Conservation (phyloP, 2,888 invertebrate species). For the Ceramica pisi region DNA sequence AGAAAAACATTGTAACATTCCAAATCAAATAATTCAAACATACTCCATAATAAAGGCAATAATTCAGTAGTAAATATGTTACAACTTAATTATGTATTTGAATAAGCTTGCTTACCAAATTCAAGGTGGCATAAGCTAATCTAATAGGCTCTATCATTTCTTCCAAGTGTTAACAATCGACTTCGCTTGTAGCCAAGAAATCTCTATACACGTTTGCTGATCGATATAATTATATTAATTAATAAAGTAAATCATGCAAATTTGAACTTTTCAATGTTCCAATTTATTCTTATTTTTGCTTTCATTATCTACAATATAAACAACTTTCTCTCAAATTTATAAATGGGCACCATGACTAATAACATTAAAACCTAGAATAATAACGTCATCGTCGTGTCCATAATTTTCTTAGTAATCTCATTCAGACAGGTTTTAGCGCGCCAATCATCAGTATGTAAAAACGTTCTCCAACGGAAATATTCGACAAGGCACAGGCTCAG, state of each 20-base stretch:
- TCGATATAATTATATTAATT: background rate
- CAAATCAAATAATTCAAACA: slow-evolving; percentile 7
- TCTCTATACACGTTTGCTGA: background rate
- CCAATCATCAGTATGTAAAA: slow-evolving; percentile 75
- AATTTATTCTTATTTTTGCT: slow-evolving; percentile 4
- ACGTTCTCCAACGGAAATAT: slow-evolving; percentile 83
- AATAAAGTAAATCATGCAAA: slow-evolving; percentile 4
- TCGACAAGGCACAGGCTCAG: slow-evolving; percentile 76
- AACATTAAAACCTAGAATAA: slow-evolving; percentile 64
- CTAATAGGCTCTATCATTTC: background rate
- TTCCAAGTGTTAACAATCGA: background rate
- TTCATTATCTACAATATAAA: slow-evolving; percentile 12
- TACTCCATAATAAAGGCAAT: slow-evolving; percentile 19
- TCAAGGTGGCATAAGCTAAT: background rate
- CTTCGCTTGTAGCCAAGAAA: background rate
- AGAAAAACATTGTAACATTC: slow-evolving; percentile 19
- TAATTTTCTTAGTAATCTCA: slow-evolving; percentile 73
- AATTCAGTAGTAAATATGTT: slow-evolving; percentile 10
- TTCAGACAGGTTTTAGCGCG: slow-evolving; percentile 83
- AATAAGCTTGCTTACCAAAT: slow-evolving; percentile 2
- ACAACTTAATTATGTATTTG: background rate
- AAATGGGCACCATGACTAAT: background rate
- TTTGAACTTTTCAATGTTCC: background rate
- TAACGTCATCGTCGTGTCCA: slow-evolving; percentile 70
- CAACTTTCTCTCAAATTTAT: slow-evolving; percentile 43